Evolutionary conservation across 2,113 vertebrate genomes (phyloP).

Genomic region (Loxodonta africana): DNA sequence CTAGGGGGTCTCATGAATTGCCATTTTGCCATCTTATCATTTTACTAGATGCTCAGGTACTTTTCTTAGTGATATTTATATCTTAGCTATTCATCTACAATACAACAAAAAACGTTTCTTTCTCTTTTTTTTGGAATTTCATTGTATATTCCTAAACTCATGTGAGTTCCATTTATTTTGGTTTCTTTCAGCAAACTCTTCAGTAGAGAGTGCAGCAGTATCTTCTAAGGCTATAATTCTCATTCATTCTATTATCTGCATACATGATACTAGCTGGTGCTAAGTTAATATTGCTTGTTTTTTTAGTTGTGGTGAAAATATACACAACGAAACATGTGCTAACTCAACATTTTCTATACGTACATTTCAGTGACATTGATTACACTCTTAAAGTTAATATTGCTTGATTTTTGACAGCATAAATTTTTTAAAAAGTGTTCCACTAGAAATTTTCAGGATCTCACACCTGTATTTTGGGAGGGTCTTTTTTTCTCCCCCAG

Average conservation of each 20-base stretch:
- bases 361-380: too few species aligned
- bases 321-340: too few species aligned
- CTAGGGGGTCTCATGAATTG: neutral
- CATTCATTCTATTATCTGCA: neutral
- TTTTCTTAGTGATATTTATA: neutral
- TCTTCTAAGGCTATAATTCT: neutral
- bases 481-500: neutral
- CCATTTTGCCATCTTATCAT: neutral
- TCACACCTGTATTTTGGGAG: neutral
- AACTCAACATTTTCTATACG: too few species aligned
- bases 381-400: neutral
- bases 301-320: too few species aligned
- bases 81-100: neutral
- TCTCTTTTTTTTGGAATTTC: neutral
- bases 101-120: neutral
- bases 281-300: too few species aligned
- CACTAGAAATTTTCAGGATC: neutral
- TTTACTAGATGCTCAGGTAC: neutral
- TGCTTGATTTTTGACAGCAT: neutral
- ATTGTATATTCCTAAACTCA: neutral
- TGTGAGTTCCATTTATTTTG: neutral
- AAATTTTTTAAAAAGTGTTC: neutral
- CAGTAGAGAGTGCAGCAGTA: fast-evolving
- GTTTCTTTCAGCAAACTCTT: neutral
- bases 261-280: neutral